Percentiles rank a stretch among this genome's conserved stretches.
phyloP scores from a whole-genome alignment of 2,888 invertebrate species.

The Metacarcinus magister region DNA sequence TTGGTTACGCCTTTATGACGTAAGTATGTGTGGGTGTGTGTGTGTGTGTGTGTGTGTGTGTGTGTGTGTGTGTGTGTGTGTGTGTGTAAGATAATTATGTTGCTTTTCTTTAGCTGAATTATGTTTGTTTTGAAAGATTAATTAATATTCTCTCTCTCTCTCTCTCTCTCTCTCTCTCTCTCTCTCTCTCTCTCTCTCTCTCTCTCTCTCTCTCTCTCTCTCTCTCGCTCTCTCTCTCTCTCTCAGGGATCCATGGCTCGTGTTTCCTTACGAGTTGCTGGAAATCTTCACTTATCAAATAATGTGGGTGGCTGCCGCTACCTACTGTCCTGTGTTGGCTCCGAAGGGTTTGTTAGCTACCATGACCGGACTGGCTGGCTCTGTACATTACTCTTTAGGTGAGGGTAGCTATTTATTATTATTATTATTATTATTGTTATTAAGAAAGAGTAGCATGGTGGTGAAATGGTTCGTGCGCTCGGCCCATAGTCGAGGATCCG shows the following conservation, averaged over 20 bases:
- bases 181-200: neutral
- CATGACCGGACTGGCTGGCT: slow-evolving; percentile 93
- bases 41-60: neutral
- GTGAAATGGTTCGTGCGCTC: too few relatives aligned
- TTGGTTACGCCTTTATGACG: slow-evolving; percentile 92
- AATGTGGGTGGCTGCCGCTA: slow-evolving; percentile 96
- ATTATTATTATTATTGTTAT: neutral
- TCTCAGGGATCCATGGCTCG: slow-evolving; percentile 93
- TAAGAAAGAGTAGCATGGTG: too few relatives aligned
- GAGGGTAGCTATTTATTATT: neutral
- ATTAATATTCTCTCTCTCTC: too few relatives aligned
- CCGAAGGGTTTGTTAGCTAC: slow-evolving; percentile 91
- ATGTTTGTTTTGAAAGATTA: neutral
- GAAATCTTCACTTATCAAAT: slow-evolving; percentile 93
- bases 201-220: too few relatives aligned
- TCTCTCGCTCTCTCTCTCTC: neutral
- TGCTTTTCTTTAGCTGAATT: neutral
- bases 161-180: neutral
- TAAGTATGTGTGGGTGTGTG: slow-evolving; percentile 84
- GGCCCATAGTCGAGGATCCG: too few relatives aligned
- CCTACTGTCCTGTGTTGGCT: slow-evolving; percentile 92
- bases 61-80: slow-evolving; percentile 8
- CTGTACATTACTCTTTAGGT: slow-evolving; percentile 94
- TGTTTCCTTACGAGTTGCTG: slow-evolving; percentile 94
- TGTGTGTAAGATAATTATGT: neutral